Evolutionary conservation across 2,113 vertebrate species (phyloP).

Genomic region (Heteronetta atricapilla): DNA sequence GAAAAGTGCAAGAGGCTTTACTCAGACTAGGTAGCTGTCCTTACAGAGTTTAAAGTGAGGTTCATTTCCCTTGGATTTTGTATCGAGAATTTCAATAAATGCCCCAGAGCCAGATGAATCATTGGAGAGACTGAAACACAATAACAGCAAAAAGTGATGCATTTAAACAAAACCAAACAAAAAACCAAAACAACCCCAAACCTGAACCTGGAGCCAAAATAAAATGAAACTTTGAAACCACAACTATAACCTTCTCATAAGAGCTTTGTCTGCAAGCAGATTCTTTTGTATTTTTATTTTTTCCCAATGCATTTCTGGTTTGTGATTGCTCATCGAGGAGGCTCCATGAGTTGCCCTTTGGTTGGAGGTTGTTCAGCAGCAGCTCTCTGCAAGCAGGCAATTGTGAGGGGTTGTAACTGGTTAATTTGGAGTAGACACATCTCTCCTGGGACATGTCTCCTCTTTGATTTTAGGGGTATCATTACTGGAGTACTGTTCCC

Average conservation of each 20-base stretch:
- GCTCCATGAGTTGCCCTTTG: neutral
- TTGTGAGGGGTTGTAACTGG: neutral
- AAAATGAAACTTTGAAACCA: constrained; percentile 12
- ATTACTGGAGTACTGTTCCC: neutral
- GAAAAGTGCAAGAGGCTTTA: neutral
- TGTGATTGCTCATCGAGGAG: neutral
- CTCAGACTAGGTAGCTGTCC: neutral
- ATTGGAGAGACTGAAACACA: constrained; percentile 3
- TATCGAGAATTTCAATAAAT: constrained; percentile 36
- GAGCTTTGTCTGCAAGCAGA: neutral
- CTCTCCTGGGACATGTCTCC: neutral
- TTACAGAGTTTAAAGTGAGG: neutral
- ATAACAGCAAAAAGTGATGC: neutral
- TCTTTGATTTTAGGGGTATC: neutral
- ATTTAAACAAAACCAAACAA: neutral
- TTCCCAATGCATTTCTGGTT: neutral
- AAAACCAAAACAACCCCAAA: neutral
- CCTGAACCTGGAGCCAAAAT: neutral
- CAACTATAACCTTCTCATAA: neutral
- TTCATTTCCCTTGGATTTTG: neutral
- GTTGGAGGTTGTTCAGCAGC: neutral
- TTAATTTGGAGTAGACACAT: neutral
- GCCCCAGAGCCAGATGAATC: constrained; percentile 47
- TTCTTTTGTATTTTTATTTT: neutral
- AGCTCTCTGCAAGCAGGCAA: neutral